Percentiles rank a stretch among this genome's conserved stretches.
phyloP scores from a whole-genome alignment of 2,888 invertebrate genomes.

The Acanthosepion esculentum region DNA sequence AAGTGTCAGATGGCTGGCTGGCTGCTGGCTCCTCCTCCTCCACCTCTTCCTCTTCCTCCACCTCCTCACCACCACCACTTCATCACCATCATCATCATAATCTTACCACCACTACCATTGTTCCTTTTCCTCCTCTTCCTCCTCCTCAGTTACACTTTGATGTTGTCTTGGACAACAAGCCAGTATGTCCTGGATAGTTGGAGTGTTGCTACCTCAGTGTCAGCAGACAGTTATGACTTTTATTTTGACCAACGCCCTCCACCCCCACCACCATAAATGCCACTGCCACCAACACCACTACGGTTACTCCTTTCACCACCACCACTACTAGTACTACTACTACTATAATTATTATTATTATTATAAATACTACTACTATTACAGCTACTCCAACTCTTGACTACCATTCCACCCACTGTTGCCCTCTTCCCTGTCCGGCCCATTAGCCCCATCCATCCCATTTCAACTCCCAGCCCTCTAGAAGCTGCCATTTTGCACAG shows the following conservation, averaged over 20 bases:
- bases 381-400: conserved; percentile 36
- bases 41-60: conserved; percentile 37
- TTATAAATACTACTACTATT: neutral
- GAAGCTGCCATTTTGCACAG: conserved; percentile 33
- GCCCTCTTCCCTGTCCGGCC: neutral
- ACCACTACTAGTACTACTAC: neutral
- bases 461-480: neutral
- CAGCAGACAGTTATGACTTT: neutral
- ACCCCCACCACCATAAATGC: neutral
- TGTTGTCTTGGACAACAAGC: conserved; percentile 39
- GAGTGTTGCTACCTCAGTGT: conserved; percentile 41
- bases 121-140: neutral
- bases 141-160: neutral
- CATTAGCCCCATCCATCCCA: neutral
- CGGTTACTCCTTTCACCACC: neutral
- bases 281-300: conserved; percentile 35
- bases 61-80: neutral
- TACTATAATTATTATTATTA: neutral
- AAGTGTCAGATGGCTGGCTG: conserved; percentile 37
- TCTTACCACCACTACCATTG: neutral
- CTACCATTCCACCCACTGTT: neutral
- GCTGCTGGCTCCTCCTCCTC: conserved; percentile 43
- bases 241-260: neutral
- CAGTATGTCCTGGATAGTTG: conserved; percentile 44
- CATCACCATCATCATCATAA: conserved; percentile 39